Evolutionary conservation across 2,113 vertebrate genomes (phyloP).

Genomic region (Heterotilapia buettikoferi): DNA sequence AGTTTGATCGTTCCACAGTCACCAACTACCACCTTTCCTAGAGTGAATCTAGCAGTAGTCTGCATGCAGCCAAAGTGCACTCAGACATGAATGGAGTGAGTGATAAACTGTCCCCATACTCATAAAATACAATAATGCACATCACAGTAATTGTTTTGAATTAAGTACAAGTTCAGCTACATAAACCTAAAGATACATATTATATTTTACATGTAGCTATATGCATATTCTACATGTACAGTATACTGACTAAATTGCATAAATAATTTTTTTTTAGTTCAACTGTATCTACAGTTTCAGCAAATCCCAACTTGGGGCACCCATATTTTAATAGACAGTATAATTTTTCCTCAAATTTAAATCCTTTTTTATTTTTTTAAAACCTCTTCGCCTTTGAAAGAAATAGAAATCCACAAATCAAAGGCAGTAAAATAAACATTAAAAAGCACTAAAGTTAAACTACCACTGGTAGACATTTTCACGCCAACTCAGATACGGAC

Average conservation of each 20-base stretch:
- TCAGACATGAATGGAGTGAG: not conserved
- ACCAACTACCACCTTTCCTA: not conserved
- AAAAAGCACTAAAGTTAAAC: slow-evolving; percentile 9
- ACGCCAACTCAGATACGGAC: not conserved
- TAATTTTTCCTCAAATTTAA: not conserved
- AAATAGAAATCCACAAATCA: not conserved
- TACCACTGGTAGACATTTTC: not conserved
- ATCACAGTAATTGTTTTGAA: not conserved
- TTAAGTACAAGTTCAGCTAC: not conserved
- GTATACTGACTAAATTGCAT: not conserved
- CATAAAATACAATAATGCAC: not conserved
- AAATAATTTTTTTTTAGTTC: not conserved
- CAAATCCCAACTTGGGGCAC: not conserved
- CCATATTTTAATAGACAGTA: not conserved
- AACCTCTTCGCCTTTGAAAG: not conserved
- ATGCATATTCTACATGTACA: not conserved
- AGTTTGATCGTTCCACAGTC: not conserved
- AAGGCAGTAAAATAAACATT: slow-evolving; percentile 16
- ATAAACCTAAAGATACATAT: not conserved
- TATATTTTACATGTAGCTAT: not conserved
- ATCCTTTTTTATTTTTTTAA: not conserved
- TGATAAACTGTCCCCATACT: not conserved
- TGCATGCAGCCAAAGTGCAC: not conserved
- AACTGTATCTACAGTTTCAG: not conserved
- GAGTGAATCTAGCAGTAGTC: not conserved